These are phyloP conservation scores for Protobothrops flavoviridis DNA, from an alignment of 2,113 vertebrate genomes.

Conservation along the genomic window DNA sequence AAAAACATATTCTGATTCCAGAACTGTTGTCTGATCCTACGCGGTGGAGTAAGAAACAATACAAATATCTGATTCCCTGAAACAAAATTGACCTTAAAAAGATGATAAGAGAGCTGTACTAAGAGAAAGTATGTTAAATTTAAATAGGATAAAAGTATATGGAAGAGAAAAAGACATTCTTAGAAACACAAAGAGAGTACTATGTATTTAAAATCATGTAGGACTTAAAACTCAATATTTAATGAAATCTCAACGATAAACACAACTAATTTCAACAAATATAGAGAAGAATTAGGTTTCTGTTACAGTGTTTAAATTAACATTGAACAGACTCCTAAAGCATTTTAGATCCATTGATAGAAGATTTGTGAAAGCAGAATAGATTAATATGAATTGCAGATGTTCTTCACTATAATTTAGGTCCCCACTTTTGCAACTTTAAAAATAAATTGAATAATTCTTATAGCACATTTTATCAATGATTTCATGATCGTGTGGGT, in stretches of 20 bases:
- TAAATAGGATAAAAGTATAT: slow-evolving; percentile 10
- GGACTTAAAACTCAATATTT: not conserved
- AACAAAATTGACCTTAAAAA: slow-evolving; percentile 57
- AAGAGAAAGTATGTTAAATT: slow-evolving; percentile 42
- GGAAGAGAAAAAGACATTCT: slow-evolving; percentile 12
- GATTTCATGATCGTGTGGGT: too few relatives aligned
- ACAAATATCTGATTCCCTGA: slow-evolving; percentile 47
- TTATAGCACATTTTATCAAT: not conserved
- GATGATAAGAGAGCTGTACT: slow-evolving; percentile 40
- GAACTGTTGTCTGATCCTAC: slow-evolving; percentile 64
- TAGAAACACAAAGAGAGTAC: not conserved
- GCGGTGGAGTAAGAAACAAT: slow-evolving; percentile 63
- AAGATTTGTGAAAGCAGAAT: not conserved
- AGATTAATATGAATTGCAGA: not conserved
- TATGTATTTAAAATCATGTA: slow-evolving; percentile 19
- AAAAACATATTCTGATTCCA: slow-evolving; percentile 54
- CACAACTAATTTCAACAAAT: slow-evolving; percentile 6
- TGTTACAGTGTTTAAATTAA: not conserved
- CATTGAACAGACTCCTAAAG: not conserved
- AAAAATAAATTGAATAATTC: not conserved
- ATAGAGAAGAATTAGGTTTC: slow-evolving; percentile 13
- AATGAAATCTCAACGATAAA: slow-evolving; percentile 16
- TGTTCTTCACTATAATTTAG: not conserved
- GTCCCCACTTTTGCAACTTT: not conserved
- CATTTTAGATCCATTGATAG: not conserved